These are phyloP conservation scores for Pollenia griseotomentosa DNA, from an alignment of 2,888 invertebrate genomes.

Conservation along the genomic window DNA sequence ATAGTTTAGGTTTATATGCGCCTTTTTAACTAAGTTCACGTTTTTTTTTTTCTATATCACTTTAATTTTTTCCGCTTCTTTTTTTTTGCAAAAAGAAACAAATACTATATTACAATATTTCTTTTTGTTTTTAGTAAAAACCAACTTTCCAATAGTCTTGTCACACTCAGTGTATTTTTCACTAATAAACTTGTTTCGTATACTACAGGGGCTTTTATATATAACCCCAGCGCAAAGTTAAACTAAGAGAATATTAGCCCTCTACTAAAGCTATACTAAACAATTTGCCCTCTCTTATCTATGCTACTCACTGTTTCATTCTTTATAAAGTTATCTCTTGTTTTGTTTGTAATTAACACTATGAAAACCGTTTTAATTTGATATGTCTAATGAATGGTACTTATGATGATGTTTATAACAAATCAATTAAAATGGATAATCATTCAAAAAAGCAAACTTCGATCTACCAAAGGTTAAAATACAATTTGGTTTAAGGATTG, in stretches of 20 bases:
- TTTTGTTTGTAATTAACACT: constrained; percentile 57
- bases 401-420: too few species aligned
- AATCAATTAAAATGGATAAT: too few species aligned
- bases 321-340: constrained; percentile 10
- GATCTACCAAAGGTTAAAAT: too few species aligned
- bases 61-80: constrained; percentile 5
- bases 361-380: background rate
- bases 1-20: constrained; percentile 2
- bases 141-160: constrained; percentile 38
- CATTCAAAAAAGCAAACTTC: too few species aligned
- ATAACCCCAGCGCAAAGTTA: constrained; percentile 44
- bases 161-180: constrained; percentile 55
- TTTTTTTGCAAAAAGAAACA: constrained; percentile 10
- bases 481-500: too few species aligned
- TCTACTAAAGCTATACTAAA: constrained; percentile 49
- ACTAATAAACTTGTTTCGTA: constrained; percentile 64
- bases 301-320: background rate
- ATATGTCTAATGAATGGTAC: too few species aligned
- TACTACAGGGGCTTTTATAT: constrained; percentile 66
- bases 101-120: constrained; percentile 10
- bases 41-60: constrained; percentile 34
- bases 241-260: constrained; percentile 16
- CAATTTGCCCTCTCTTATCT: constrained; percentile 27
- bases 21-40: constrained; percentile 14
- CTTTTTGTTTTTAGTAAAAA: constrained; percentile 27